Evolutionary conservation across 92 coral and sea anemone genomes (phyloP).

Genomic region (Umimayanthus kanabou): DNA sequence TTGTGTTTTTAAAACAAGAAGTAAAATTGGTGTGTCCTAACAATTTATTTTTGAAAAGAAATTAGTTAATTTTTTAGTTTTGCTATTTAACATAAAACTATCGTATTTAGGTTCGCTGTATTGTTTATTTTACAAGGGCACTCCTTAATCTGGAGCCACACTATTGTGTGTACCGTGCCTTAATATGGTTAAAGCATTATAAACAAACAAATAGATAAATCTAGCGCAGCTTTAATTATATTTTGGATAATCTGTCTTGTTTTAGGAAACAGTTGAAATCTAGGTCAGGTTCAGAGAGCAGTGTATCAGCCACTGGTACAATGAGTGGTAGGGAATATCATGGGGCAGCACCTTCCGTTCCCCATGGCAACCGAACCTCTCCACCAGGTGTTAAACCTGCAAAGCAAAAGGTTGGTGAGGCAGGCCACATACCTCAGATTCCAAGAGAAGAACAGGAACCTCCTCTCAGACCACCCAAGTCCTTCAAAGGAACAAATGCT

Average conservation of each 20-base stretch:
- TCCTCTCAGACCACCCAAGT: conserved; percentile 37
- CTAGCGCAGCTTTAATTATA: not conserved
- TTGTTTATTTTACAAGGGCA: no score
- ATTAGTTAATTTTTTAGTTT: no score
- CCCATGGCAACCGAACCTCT: not conserved
- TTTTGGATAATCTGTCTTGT: not conserved
- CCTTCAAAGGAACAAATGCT: not conserved
- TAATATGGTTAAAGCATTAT: no score
- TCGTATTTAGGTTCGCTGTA: no score
- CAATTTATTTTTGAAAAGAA: no score
- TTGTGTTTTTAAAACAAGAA: no score
- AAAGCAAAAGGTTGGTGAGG: not conserved
- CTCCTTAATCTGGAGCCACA: no score
- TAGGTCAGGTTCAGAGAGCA: conserved; percentile 37
- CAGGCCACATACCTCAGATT: not conserved
- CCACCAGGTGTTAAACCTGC: conserved; percentile 11
- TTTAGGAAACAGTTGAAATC: conserved; percentile 38
- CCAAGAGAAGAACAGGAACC: conserved; percentile 24
- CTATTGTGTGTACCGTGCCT: no score
- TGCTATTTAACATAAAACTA: no score
- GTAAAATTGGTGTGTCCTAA: no score
- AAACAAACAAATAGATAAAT: no score
- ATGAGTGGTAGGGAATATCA: not conserved
- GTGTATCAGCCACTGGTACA: not conserved
- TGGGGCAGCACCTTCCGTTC: not conserved